Base-by-base conservation (phyloP, 2,797 vertebrate species). In the Picus viridis region DNA sequence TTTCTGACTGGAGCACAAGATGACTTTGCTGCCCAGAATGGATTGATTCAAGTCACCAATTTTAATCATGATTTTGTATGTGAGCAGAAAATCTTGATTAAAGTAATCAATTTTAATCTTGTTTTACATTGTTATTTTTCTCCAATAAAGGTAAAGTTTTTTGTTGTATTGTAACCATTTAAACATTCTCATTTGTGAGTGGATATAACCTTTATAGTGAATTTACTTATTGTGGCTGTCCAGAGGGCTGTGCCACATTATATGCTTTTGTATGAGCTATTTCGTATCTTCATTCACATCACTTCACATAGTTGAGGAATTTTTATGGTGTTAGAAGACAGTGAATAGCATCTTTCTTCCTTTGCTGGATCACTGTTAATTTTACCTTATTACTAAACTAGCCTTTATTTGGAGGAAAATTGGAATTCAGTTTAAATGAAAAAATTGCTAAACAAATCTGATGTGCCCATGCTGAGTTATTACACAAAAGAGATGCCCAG, bases 101-200 rank as follows among this genome's bases (percentile, higher is more conserved):
- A 93, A 94, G 54, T 63, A 93, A 96, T 96, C 91, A 91, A 88
- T 96, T 95, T 93, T 73, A 73, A 82, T 90, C 86, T 90, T 91
- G 64, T 93, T 96, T 93, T 95, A 88, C 93, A 87, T 73, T 88
- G 69, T 79, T 93, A 83, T 90, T 92, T 92, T 92, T 92, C 51
- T 80, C 10, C 47, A 45, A 73, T 86, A 86, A 88, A 88, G 58
- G 74, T 82, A 84, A 82, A 32, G 27, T 92, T 94, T n/a, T 94
- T 89, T 83, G 24, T 88, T 83, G 57, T 92, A 63, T 83, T 75
- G 51, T 88, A 91, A 78, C 65, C 65, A 30, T 86, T 90, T 87
- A 89, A 92, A 49, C 82, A 67, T 89, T 81, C 32, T 72, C 29
- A 82, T 91, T 85, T 94, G 16, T 65, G 74, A 59, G 71, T 82